These are phyloP conservation scores for Saccostrea glomerata DNA, from an alignment of 1,140 invertebrate genomes.

Conservation along the genomic window DNA sequence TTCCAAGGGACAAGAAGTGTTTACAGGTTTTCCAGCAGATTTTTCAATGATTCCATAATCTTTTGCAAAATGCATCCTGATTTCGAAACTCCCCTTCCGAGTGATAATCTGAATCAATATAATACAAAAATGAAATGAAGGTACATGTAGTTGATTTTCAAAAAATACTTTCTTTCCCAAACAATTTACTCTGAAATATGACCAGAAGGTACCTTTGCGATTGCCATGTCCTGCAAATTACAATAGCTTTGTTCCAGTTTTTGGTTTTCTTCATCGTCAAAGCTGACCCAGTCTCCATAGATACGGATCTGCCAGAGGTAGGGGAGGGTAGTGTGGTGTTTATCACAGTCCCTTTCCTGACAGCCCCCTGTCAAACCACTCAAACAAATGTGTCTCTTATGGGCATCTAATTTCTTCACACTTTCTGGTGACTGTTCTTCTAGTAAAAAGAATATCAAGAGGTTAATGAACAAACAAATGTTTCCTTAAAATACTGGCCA, in stretches of 20 bases:
- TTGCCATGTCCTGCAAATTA: not conserved
- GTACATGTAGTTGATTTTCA: no score
- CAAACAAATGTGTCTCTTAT: constrained; percentile 29
- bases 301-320: constrained; percentile 43
- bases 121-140: no score
- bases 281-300: constrained; percentile 26
- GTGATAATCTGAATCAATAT: no score
- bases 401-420: not conserved
- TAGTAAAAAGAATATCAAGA: no score
- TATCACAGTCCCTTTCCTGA: not conserved
- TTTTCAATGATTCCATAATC: not conserved
- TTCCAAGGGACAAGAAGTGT: no score
- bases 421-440: not conserved
- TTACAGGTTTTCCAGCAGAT: not conserved
- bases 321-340: constrained; percentile 14
- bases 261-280: constrained; percentile 40
- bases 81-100: no score
- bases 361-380: not conserved
- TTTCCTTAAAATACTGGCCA: no score
- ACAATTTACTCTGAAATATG: not conserved
- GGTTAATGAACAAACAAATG: no score
- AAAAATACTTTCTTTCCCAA: not conserved
- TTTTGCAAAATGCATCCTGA: not conserved
- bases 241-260: constrained; percentile 32
- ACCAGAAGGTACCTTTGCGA: not conserved